phyloP scores from a whole-genome alignment of 2,797 vertebrate species.

The Esox lucius region DNA sequence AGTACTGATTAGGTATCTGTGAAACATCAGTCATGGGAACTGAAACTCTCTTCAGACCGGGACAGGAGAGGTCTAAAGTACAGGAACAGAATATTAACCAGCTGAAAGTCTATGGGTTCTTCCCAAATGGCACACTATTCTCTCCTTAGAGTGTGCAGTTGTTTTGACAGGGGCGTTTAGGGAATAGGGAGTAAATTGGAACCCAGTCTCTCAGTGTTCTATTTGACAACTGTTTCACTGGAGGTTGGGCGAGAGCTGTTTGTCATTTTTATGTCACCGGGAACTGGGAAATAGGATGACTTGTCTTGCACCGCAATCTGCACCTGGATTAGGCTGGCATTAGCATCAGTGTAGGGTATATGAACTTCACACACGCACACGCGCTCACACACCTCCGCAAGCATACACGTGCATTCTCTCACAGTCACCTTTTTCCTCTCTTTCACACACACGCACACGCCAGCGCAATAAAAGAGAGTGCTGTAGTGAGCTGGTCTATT shows the following conservation, averaged over 20 bases:
- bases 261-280: slow-evolving; percentile 42
- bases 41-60: slow-evolving; percentile 5
- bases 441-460: slow-evolving; percentile 50
- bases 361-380: slow-evolving; percentile 15
- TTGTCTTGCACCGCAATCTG: not conserved
- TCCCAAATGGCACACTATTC: slow-evolving; percentile 24
- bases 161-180: too few species aligned
- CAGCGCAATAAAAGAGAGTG: slow-evolving; percentile 68
- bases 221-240: slow-evolving; percentile 10
- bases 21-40: slow-evolving; percentile 69
- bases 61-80: slow-evolving; percentile 63
- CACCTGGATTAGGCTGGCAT: not conserved
- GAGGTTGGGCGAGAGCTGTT: slow-evolving; percentile 38
- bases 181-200: too few species aligned
- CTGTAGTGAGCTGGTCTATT: slow-evolving; percentile 65
- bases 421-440: slow-evolving; percentile 6
- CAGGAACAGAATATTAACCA: slow-evolving; percentile 73
- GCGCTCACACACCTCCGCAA: slow-evolving; percentile 3
- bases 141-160: not conserved
- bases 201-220: not conserved
- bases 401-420: slow-evolving; percentile 27
- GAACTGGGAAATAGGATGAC: slow-evolving; percentile 30
- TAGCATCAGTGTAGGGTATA: not conserved
- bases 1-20: slow-evolving; percentile 74
- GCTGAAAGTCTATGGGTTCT: slow-evolving; percentile 35